Evolutionary conservation across 2,113 vertebrate genomes (phyloP).

Genomic region (Labrus mixtus): DNA sequence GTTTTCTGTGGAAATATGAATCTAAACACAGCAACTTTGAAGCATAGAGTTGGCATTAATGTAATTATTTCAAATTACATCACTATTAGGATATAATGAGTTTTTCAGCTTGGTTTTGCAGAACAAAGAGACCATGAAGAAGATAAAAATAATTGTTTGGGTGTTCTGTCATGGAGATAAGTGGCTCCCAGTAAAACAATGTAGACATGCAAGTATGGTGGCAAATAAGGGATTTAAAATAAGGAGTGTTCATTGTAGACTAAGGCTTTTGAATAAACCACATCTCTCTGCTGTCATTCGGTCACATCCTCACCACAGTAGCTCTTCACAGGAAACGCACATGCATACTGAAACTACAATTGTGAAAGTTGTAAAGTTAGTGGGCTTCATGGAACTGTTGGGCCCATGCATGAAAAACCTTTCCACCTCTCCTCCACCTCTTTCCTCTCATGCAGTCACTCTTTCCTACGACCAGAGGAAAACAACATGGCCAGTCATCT

Average conservation of each 20-base stretch:
- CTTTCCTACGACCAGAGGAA: slow-evolving; percentile 73
- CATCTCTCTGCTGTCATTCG: slow-evolving; percentile 37
- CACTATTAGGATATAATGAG: neutral
- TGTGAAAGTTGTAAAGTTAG: slow-evolving; percentile 47
- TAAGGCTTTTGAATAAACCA: slow-evolving; percentile 26
- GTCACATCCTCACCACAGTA: slow-evolving; percentile 40
- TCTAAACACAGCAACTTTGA: neutral
- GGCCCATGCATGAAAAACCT: slow-evolving; percentile 39
- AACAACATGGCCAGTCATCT: slow-evolving; percentile 72
- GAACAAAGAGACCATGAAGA: neutral
- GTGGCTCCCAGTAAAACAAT: too few species aligned
- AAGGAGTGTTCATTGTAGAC: neutral
- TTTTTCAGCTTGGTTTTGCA: neutral
- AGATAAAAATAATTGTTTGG: too few species aligned
- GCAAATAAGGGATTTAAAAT: neutral
- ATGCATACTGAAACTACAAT: slow-evolving; percentile 50
- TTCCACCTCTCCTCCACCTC: slow-evolving; percentile 73
- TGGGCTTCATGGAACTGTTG: slow-evolving; percentile 67
- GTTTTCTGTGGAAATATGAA: neutral
- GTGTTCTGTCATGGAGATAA: too few species aligned
- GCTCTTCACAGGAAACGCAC: slow-evolving; percentile 58
- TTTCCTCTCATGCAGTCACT: slow-evolving; percentile 72
- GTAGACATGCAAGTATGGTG: too few species aligned
- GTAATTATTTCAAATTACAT: neutral
- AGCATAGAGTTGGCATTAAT: neutral